These are phyloP conservation scores for Polydesmus complanatus DNA, from an alignment of 2,888 invertebrate species.

Conservation along the genomic window DNA sequence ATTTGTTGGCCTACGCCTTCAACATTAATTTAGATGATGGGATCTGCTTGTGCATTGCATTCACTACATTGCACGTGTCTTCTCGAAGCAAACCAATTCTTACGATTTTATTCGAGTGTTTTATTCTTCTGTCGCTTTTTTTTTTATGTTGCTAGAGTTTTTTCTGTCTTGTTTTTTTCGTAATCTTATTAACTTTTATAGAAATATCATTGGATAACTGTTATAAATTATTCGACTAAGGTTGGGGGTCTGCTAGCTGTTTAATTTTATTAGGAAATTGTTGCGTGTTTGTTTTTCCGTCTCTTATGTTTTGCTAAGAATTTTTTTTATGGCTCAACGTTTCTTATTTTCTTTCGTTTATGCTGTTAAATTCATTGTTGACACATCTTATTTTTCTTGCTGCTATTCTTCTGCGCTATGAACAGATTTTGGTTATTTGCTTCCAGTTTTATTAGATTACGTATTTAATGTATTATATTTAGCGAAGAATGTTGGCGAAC, in stretches of 20 bases:
- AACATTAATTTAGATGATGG: no score
- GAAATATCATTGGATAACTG: neutral
- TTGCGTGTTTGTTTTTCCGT: neutral
- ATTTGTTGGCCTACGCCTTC: no score
- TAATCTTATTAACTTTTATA: neutral
- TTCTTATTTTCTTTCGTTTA: neutral
- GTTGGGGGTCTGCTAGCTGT: neutral
- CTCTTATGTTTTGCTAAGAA: neutral
- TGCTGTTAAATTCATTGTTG: neutral
- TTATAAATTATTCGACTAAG: neutral
- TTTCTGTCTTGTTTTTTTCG: neutral
- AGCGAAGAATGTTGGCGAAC: no score
- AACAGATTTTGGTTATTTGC: no score
- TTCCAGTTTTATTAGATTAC: no score
- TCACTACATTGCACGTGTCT: no score
- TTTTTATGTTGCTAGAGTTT: neutral
- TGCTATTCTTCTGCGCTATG: no score
- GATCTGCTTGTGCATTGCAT: no score
- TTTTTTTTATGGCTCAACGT: neutral
- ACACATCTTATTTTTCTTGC: no score
- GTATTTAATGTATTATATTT: no score
- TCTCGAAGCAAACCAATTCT: no score
- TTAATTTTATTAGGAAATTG: neutral
- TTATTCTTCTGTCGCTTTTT: neutral
- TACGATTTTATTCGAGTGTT: no score